A percentile compares a stretch with the other conserved stretches of the same genome.
These are phyloP conservation scores for Halcyon senegalensis DNA, from an alignment of 2,113 vertebrate genomes.

Conservation along the genomic window DNA sequence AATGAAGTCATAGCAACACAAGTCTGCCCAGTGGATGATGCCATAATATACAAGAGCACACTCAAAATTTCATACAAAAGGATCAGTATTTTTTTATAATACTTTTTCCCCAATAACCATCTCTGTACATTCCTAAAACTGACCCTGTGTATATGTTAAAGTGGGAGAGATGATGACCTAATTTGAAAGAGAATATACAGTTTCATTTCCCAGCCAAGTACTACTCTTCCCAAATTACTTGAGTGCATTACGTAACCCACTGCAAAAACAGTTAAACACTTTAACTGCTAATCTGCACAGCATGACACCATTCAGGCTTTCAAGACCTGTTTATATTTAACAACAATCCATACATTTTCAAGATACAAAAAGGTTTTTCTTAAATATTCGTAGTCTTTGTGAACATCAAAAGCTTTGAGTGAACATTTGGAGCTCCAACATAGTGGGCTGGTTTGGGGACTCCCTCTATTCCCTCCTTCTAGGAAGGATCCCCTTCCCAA, in stretches of 20 bases:
- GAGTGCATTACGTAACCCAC: not conserved
- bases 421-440: not conserved
- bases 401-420: not conserved
- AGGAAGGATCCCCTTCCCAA: not conserved
- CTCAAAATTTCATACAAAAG: not conserved
- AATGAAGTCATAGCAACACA: not conserved
- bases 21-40: not conserved
- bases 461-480: not conserved
- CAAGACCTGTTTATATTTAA: not conserved
- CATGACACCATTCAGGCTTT: not conserved
- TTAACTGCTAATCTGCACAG: not conserved
- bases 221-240: not conserved
- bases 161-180: not conserved
- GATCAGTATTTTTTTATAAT: not conserved
- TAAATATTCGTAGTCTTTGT: not conserved
- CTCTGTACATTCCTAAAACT: not conserved
- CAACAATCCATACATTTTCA: not conserved
- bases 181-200: not conserved
- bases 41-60: rapidly evolving
- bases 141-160: not conserved
- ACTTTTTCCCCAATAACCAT: not conserved
- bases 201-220: not conserved
- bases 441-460: not conserved
- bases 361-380: not conserved
- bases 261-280: not conserved